Base-by-base conservation (phyloP, 2,888 invertebrate species). In the Cerastoderma edule region DNA sequence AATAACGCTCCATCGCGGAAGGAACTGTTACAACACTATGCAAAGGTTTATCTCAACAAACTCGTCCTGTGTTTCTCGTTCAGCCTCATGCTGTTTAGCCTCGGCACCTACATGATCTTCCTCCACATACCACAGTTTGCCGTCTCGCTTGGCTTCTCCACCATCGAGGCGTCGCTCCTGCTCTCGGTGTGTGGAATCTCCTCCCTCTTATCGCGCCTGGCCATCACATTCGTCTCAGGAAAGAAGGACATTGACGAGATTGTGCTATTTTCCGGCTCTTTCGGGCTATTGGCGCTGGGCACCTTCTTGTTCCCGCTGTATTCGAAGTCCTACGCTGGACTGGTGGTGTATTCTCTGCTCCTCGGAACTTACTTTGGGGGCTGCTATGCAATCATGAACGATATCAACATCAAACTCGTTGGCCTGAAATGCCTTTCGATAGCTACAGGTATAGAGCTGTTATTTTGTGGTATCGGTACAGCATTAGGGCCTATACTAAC, bases 41-140 rank as follows among this genome's bases (percentile, higher is more conserved):
- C 68, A 78, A 78, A 72, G 33, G 70, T 83, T 16, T 80, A 84
- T 53, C 48, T 74, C 46, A 80, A 82, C 35, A 79, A 75, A 68
- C 53, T 79, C 2, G 73, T 85, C 10, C 22, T 83, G 1, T 78
- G 64, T 67, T 72, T 85, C 33, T 77, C 78, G 10, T 60, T 85
- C 13, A 72, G 79, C 69, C 67, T 82, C 39, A 57, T 77, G 66
- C 48, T 84, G 22, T 80, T 72, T 53, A 76, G 79, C 67, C 65
- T 80, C 32, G 85, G 84, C 27, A 80, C 80, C 2, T 84, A 83
- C 64, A 76, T 85, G 74, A 78, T 85, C 46, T 85, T 83, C 71
- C 56, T 85, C 10, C 83, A 85, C 70, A 64, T 85, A 54, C 81
- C 84, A 33, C 69, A 69, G 39, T 83, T 74, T 48, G 56, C 80